Evolutionary conservation across 2,888 invertebrate genomes (phyloP).

Genomic region (Harpalus rufipes): DNA sequence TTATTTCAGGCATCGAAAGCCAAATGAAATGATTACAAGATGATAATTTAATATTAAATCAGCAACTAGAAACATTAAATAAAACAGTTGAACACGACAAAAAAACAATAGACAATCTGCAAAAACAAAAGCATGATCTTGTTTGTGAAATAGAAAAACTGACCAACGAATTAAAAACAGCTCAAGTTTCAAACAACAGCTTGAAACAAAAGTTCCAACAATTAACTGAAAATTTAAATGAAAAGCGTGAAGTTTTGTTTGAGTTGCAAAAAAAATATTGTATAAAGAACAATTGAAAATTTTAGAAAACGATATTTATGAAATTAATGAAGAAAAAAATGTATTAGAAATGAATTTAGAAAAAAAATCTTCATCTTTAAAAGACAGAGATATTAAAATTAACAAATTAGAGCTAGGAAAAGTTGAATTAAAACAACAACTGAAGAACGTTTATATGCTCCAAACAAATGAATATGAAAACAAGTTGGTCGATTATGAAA

Average conservation of each 20-base stretch:
- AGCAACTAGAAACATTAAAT: slow-evolving; percentile 3
- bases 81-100: not conserved
- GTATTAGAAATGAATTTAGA: not conserved
- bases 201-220: too few relatives aligned
- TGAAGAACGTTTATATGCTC: not conserved
- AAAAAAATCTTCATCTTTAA: not conserved
- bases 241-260: too few relatives aligned
- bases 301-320: not conserved
- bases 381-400: not conserved
- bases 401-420: not conserved
- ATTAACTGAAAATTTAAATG: too few relatives aligned
- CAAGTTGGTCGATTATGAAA: slow-evolving; percentile 4
- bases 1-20: not conserved
- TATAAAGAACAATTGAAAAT: not conserved
- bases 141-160: too few relatives aligned
- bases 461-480: slow-evolving; percentile 14
- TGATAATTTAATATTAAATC: slow-evolving; percentile 4
- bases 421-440: not conserved
- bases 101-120: too few relatives aligned
- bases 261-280: too few relatives aligned
- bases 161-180: too few relatives aligned
- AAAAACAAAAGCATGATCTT: too few relatives aligned
- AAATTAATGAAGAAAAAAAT: not conserved
- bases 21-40: slow-evolving; percentile 11
- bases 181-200: too few relatives aligned